Evolutionary conservation across 2,888 invertebrate genomes (phyloP), one percentile per base, ranked within the genome.

Genomic region (Spilosoma lubricipeda): DNA sequence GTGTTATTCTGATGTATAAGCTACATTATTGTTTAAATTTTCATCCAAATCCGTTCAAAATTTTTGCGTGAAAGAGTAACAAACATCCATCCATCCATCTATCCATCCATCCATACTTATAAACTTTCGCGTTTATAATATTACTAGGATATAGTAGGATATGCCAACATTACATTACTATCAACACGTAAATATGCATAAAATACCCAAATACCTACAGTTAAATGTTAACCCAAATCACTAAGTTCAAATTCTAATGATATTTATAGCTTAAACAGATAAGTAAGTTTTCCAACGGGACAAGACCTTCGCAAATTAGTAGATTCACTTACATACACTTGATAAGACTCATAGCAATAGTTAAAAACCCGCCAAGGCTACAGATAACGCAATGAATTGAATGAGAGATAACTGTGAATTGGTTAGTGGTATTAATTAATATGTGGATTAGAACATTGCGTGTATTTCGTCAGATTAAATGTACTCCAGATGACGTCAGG

Each of bases 311-410:
- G 80, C 81, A 73, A 80, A 81, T 76, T 73, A 76, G 70, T 74
- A 71, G 75, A 77, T 75, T 77, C 74, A 79, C 80, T 81, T 81
- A 77, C 64, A 70, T 73, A 70, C 20, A 68, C 27, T 74, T 80
- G 81, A 85, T 85, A 85, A 84, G 74, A 77, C 82, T 83, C 79
- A 68, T 79, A 84, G 85, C 77, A 84, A 85, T 84, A 82, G 85
- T 85, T 85, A 82, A 84, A 82, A 79, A 81, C 81, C 73, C 80
- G 78, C 77, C 86, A 87, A 87, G 87, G 86, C 80, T 86, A 70
- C 63, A 86, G 88, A 88, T 88, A 88, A 87, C 79, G 77, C 84
- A 87, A 88, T 86, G 82, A 86, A 77, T 82, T 79, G 80, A 83
- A 76, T 71, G 56, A 30, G 76, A 83, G 83, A 86, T 87, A 85